Conservation (phyloP, 2,888 invertebrate species). For the Tiliacea citrago region DNA sequence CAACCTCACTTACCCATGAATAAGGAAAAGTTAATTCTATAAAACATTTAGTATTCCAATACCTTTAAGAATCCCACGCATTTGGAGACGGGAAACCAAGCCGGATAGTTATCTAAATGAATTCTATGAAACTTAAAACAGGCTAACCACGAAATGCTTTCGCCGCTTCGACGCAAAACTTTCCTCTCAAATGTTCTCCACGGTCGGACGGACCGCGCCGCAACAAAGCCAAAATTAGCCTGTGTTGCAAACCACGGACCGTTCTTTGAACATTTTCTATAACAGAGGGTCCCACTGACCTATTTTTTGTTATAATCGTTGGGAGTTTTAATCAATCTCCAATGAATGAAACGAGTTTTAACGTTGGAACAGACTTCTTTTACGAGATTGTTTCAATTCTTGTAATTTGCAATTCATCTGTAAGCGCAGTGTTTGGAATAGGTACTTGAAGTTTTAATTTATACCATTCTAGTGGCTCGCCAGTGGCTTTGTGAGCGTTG, state of each 20-base stretch:
- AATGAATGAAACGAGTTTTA: slow-evolving; percentile 65
- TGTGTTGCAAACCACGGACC: slow-evolving; percentile 62
- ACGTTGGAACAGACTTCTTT: slow-evolving; percentile 55
- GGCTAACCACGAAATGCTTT: slow-evolving; percentile 66
- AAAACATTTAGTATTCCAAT: slow-evolving; percentile 55
- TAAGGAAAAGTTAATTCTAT: slow-evolving; percentile 54
- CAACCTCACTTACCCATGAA: slow-evolving; percentile 46
- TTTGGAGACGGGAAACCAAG: slow-evolving; percentile 34
- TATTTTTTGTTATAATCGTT: slow-evolving; percentile 69
- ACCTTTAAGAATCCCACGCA: slow-evolving; percentile 27
- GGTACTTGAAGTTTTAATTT: slow-evolving; percentile 60
- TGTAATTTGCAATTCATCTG: slow-evolving; percentile 67
- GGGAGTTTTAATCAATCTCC: slow-evolving; percentile 69
- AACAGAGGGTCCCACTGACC: slow-evolving; percentile 61
- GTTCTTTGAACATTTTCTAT: slow-evolving; percentile 69
- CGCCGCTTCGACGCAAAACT: slow-evolving; percentile 61
- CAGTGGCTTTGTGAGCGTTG: slow-evolving; percentile 45
- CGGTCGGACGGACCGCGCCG: slow-evolving; percentile 61
- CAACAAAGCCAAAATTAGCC: slow-evolving; percentile 75
- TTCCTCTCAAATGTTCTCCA: slow-evolving; percentile 67
- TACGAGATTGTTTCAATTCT: slow-evolving; percentile 65
- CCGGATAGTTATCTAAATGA: slow-evolving; percentile 41
- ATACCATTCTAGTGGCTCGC: slow-evolving; percentile 58
- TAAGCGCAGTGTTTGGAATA: slow-evolving; percentile 51
- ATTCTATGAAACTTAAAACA: slow-evolving; percentile 63